These are phyloP conservation scores for Brachypterus glaber DNA, from an alignment of 2,888 invertebrate genomes.

Conservation along the genomic window DNA sequence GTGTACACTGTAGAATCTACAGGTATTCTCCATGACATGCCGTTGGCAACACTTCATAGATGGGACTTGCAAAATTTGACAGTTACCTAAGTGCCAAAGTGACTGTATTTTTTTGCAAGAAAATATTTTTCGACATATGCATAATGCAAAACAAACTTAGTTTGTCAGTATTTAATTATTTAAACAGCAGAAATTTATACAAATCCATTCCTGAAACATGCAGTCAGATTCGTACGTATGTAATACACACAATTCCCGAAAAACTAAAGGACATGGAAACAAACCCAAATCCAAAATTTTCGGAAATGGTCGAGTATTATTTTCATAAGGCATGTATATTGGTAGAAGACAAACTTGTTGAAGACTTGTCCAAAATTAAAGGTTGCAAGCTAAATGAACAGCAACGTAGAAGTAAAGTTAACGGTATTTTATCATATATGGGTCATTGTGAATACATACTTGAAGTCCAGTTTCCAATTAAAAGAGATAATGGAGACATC, in stretches of 20 bases:
- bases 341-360: constrained; percentile 79
- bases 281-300: constrained; percentile 75
- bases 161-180: too few species aligned
- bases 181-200: too few species aligned
- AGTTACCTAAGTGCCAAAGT: too few species aligned
- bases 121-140: too few species aligned
- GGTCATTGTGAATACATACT: constrained; percentile 88
- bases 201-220: too few species aligned
- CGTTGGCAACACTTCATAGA: too few species aligned
- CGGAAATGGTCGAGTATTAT: constrained; percentile 92
- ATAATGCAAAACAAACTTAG: too few species aligned
- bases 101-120: too few species aligned
- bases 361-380: constrained; percentile 58
- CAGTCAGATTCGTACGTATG: too few species aligned
- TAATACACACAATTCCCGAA: constrained; percentile 66
- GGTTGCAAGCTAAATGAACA: constrained; percentile 60
- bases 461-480: constrained; percentile 87
- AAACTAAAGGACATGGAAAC: constrained; percentile 70
- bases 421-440: constrained; percentile 89
- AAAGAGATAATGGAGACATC: constrained; percentile 91
- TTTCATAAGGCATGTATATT: constrained; percentile 91
- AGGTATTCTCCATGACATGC: too few species aligned
- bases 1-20: too few species aligned
- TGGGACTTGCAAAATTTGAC: too few species aligned
- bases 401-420: constrained; percentile 84